Evolutionary conservation across 1,140 invertebrate genomes (phyloP), one percentile per base, ranked within the genome.

Genomic region (Dryas iulia): DNA sequence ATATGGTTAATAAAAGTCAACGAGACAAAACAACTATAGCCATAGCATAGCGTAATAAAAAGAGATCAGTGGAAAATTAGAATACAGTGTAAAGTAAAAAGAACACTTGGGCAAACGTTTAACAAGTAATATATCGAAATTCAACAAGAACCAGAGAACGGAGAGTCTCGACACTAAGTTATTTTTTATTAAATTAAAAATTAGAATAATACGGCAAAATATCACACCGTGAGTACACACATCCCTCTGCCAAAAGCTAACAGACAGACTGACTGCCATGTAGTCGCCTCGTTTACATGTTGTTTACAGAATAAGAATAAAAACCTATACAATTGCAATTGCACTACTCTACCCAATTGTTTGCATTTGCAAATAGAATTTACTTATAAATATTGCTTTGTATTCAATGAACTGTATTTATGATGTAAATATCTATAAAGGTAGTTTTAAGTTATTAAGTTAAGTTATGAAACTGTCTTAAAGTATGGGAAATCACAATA

Each of bases 271-370:
- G 80, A 76, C 75, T 79, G 67, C 64, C 76, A 75, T 76, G 82
- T 78, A 86, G 75, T 80, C 77, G 72, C 75, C 73, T 86, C 83
- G 86, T 88, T 88, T 88, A 88, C 84, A 86, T 86, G 83, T 77
- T 86, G 79, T 88, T 88, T 86, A 83, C 86, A 84, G 78, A 84
- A 80, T 83, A 65, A 84, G 62, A 73, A 84, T 82, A 88, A 88
- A 83, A 73, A 56, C 74, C 73, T 56, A 78, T 74, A 77, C 70
- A 76, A 74, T 82, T 79, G 53, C 70, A 76, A 74, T 82, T 79
- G 53, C 68, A 68, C 58, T 63, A 69, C 66, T 65, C 61, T 39
- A 74, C 24, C 14, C 24, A 25, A 72, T 74, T 72, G 69, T 73
- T 66, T 71, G 61, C 47, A 52, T 69, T 58, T 69, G 33, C 30